Evolutionary conservation across 2,888 invertebrate genomes (phyloP).

Genomic region (Drosophila borealis): DNA sequence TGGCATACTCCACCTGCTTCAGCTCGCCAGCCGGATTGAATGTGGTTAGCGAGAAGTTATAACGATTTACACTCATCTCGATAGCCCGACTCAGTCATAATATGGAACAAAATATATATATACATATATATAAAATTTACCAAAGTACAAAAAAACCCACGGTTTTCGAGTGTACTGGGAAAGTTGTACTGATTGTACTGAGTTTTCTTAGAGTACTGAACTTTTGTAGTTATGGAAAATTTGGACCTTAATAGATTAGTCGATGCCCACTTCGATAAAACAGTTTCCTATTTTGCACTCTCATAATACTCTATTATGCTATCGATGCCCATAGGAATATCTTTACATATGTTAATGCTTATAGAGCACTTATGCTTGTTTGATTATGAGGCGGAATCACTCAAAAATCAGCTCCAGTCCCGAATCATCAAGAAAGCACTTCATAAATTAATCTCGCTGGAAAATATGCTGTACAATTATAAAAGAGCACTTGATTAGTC

Average conservation of each 20-base stretch:
- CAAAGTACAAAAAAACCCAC: background rate
- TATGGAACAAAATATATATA: background rate
- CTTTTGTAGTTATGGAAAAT: background rate
- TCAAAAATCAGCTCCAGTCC: background rate
- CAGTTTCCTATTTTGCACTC: no score
- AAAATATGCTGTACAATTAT: constrained; percentile 1
- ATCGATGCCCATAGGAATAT: no score
- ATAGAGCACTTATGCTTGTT: no score
- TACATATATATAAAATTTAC: background rate
- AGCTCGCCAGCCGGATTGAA: background rate
- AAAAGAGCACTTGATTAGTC: constrained; percentile 29
- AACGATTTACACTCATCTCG: background rate
- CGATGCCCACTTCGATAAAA: no score
- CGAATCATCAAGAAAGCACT: no score
- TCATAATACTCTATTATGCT: no score
- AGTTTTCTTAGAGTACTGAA: background rate
- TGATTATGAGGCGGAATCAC: background rate
- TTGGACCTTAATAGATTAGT: background rate
- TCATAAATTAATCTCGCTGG: no score
- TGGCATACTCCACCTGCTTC: constrained; percentile 7
- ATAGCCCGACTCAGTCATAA: background rate
- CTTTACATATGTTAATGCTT: no score
- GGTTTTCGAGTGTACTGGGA: background rate
- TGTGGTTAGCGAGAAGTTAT: background rate
- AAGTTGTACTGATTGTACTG: background rate